phyloP scores from a whole-genome alignment of 1,140 invertebrate species.

The Trichogramma pretiosum region DNA sequence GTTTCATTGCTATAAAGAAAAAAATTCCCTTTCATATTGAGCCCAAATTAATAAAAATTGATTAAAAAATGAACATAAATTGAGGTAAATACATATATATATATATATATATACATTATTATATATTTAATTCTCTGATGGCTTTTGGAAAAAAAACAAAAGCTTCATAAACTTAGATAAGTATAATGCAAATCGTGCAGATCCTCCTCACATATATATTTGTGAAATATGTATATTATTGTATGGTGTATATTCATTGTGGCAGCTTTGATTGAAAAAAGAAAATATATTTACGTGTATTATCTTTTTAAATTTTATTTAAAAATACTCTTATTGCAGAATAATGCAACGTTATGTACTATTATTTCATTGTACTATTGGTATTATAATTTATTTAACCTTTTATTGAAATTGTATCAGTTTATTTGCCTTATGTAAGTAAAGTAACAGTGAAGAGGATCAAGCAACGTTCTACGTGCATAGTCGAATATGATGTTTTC shows the following conservation, averaged over 20 bases:
- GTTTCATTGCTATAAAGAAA: constrained; percentile 22
- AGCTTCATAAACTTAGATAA: constrained; percentile 16
- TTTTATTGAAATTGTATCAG: not conserved
- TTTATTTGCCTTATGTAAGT: constrained; percentile 9
- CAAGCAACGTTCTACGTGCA: constrained; percentile 6
- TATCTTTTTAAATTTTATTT: constrained; percentile 4
- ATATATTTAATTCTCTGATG: constrained; percentile 11
- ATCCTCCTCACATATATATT: constrained; percentile 12
- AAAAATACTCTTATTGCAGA: constrained; percentile 14
- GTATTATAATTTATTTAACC: no score
- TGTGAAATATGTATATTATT: constrained; percentile 12
- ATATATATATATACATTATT: constrained; percentile 16
- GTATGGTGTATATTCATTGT: constrained; percentile 3
- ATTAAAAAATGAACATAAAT: constrained; percentile 20
- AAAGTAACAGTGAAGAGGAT: constrained; percentile 4
- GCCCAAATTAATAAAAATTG: constrained; percentile 22
- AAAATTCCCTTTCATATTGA: constrained; percentile 28
- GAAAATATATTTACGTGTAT: not conserved
- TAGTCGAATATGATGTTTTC: constrained; percentile 6
- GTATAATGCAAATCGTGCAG: constrained; percentile 8
- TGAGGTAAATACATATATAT: constrained; percentile 16
- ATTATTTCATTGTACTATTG: no score
- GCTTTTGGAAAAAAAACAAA: constrained; percentile 10
- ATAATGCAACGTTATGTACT: not conserved
- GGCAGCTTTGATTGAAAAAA: not conserved